phyloP scores from a whole-genome alignment of 2,888 invertebrate species.

The Pycnomerus fuliginosus region DNA sequence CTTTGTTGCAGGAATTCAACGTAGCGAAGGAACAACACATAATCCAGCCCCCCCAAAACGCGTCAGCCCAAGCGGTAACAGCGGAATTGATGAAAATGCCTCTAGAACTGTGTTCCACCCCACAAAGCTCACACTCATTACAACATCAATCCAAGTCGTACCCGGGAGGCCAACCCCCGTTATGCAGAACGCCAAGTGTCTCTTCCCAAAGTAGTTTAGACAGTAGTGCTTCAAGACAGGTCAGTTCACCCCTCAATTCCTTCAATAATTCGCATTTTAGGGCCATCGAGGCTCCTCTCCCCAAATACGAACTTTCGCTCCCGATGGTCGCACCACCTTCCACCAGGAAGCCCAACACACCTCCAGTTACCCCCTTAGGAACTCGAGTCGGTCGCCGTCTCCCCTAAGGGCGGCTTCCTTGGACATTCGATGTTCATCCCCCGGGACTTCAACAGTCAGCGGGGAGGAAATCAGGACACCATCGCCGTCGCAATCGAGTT shows the following conservation, averaged over 20 bases:
- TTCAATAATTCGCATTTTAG: too few species aligned
- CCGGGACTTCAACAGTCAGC: slow-evolving; percentile 45
- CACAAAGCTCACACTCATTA: slow-evolving; percentile 53
- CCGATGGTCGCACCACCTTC: slow-evolving; percentile 68
- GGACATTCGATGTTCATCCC: slow-evolving; percentile 68
- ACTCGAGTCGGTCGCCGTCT: slow-evolving; percentile 71
- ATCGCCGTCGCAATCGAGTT: slow-evolving; percentile 70
- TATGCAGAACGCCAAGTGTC: slow-evolving; percentile 76
- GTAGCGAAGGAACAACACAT: slow-evolving; percentile 64
- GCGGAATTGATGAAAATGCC: slow-evolving; percentile 55
- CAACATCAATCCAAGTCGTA: slow-evolving; percentile 71
- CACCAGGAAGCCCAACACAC: slow-evolving; percentile 47
- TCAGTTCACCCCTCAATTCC: slow-evolving; percentile 23
- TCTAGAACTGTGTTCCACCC: slow-evolving; percentile 59
- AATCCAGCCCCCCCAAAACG: slow-evolving; percentile 60
- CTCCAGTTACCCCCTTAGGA: slow-evolving; percentile 49
- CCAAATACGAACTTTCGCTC: slow-evolving; percentile 80
- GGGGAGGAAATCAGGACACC: slow-evolving; percentile 56
- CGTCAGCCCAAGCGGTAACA: slow-evolving; percentile 49
- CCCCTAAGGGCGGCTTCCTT: slow-evolving; percentile 77
- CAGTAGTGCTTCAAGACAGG: slow-evolving; percentile 60
- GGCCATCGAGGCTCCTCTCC: slow-evolving; percentile 81
- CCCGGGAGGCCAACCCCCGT: slow-evolving; percentile 59
- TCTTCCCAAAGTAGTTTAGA: slow-evolving; percentile 83
- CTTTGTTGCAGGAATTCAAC: slow-evolving; percentile 62